Evolutionary conservation across 2,888 invertebrate genomes (phyloP).

Genomic region (Macrophya annulata): DNA sequence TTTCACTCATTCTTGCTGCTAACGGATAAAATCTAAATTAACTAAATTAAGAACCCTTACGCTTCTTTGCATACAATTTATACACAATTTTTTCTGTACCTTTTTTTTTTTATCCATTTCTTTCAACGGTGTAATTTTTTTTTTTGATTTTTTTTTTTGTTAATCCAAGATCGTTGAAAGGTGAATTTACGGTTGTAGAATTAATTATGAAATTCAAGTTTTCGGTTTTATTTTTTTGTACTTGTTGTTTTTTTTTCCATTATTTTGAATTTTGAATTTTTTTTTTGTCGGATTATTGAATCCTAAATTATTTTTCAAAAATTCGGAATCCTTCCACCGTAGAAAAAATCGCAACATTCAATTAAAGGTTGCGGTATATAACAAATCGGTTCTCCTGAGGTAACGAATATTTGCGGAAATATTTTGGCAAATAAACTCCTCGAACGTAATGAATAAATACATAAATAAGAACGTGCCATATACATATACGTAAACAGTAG

Average conservation of each 20-base stretch:
- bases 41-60: conserved; percentile 78
- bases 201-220: conserved; percentile 77
- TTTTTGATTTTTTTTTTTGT: conserved; percentile 13
- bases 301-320: not conserved
- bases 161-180: conserved; percentile 40
- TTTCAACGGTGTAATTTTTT: conserved; percentile 50
- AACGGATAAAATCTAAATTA: conserved; percentile 80
- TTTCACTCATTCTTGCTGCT: conserved; percentile 65
- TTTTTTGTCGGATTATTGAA: not conserved
- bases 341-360: not conserved
- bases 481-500: not conserved
- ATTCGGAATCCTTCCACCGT: not conserved
- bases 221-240: not conserved
- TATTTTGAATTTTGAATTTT: not conserved
- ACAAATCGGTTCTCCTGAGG: not conserved
- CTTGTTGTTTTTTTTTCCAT: not conserved
- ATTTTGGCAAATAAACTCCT: conserved; percentile 26
- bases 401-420: not conserved
- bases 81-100: conserved; percentile 62
- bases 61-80: conserved; percentile 76
- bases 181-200: conserved; percentile 79
- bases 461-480: conserved; percentile 38
- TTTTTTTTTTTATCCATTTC: conserved; percentile 57
- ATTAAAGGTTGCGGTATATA: not conserved
- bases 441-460: conserved; percentile 50